A percentile compares a stretch with the other conserved stretches of the same genome.
These are phyloP conservation scores for Synanthedon andrenaeformis DNA, from an alignment of 2,888 invertebrate genomes.

Conservation along the genomic window DNA sequence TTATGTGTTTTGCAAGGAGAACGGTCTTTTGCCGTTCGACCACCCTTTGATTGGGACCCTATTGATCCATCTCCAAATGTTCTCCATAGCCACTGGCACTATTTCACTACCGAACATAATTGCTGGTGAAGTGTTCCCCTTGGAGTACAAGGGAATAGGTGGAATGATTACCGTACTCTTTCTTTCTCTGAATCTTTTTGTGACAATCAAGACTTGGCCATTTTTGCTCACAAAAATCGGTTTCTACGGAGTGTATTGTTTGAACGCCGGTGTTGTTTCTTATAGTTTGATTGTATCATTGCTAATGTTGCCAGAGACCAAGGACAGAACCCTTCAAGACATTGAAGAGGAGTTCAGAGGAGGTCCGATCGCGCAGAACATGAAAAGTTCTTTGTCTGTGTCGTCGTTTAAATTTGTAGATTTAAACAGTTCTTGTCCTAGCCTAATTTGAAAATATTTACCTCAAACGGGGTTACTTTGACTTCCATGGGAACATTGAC, in stretches of 20 bases:
- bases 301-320: constrained; percentile 12
- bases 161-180: constrained; percentile 19
- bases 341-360: constrained; percentile 15
- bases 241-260: constrained; percentile 12
- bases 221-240: constrained; percentile 15
- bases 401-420: neutral
- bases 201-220: constrained; percentile 19
- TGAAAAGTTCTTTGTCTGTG: neutral
- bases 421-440: neutral
- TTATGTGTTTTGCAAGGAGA: constrained; percentile 3
- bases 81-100: constrained; percentile 13
- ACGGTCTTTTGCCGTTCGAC: constrained; percentile 3
- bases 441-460: no score
- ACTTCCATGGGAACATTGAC: no score
- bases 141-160: constrained; percentile 22
- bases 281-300: constrained; percentile 7
- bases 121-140: constrained; percentile 18
- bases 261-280: constrained; percentile 10
- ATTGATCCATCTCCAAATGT: constrained; percentile 15
- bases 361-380: neutral
- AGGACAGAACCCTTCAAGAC: constrained; percentile 11
- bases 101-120: constrained; percentile 14
- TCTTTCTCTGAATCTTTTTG: constrained; percentile 18
- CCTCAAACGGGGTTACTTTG: no score
- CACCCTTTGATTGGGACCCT: constrained; percentile 9